Conservation (phyloP, 2,797 vertebrate species). For the Limosa lapponica region DNA sequence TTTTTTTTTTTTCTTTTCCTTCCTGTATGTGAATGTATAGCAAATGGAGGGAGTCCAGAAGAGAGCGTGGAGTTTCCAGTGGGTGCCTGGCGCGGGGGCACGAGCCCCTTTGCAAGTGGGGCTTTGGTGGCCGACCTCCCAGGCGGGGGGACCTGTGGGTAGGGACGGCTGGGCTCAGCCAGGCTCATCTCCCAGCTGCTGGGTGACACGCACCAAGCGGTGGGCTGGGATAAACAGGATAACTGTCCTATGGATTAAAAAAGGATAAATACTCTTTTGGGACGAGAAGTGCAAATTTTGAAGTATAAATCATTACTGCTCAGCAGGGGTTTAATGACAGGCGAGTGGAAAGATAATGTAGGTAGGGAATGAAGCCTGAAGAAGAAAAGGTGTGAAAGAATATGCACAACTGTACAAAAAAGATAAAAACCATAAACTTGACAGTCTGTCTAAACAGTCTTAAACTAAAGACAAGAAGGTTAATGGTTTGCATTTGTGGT, state of each 20-base stretch:
- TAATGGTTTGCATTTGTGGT: conserved; percentile 2
- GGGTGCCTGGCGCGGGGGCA: not conserved
- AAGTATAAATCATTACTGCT: conserved; percentile 55
- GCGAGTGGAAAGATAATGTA: conserved; percentile 18
- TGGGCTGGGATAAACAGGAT: not conserved
- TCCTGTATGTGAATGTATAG: rapidly evolving
- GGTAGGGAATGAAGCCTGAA: not conserved
- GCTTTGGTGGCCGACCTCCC: rapidly evolving
- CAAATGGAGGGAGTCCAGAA: not conserved
- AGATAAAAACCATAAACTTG: not conserved
- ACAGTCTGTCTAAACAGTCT: not conserved
- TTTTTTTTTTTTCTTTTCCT: not conserved
- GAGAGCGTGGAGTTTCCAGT: rapidly evolving
- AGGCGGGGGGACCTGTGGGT: rapidly evolving
- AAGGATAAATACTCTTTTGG: conserved; percentile 36
- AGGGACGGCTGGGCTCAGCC: not conserved
- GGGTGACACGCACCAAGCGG: rapidly evolving
- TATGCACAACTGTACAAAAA: not conserved
- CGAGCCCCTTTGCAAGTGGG: not conserved
- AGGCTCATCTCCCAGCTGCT: rapidly evolving
- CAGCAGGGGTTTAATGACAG: conserved; percentile 45
- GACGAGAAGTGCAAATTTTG: conserved; percentile 45
- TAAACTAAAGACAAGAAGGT: not conserved
- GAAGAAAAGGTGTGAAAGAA: not conserved
- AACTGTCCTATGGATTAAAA: not conserved